A percentile compares a stretch with the other conserved stretches of the same genome.
Evolutionary conservation across 2,888 invertebrate species (phyloP).

Genomic region (Eupithecia tripunctaria): DNA sequence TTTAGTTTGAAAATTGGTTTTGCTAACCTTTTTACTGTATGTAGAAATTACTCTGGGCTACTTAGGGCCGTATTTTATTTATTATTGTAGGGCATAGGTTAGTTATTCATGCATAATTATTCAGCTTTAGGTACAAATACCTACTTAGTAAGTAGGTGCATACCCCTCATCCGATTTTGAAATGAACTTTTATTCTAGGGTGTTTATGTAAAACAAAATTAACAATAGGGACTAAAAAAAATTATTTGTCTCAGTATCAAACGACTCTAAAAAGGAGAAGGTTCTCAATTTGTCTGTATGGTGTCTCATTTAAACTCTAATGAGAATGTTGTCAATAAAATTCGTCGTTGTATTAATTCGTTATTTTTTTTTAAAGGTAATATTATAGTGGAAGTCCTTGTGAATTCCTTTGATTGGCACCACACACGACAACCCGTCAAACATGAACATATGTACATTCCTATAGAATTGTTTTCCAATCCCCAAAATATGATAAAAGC

Average conservation of each 20-base stretch:
- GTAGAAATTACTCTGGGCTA: not conserved
- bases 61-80: not conserved
- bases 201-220: too few species aligned
- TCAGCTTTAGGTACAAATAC: not conserved
- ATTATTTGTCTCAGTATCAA: too few species aligned
- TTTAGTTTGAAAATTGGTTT: constrained; percentile 2
- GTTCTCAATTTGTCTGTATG: too few species aligned
- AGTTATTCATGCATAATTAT: not conserved
- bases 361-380: constrained; percentile 7
- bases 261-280: too few species aligned
- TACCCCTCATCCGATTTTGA: not conserved
- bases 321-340: too few species aligned
- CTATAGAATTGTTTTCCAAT: constrained; percentile 37
- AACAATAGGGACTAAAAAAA: too few species aligned
- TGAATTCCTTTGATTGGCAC: constrained; percentile 25
- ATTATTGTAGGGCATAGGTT: not conserved
- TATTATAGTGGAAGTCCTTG: constrained; percentile 5
- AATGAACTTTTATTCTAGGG: not conserved
- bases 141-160: not conserved
- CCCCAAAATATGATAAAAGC: constrained; percentile 39
- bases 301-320: too few species aligned
- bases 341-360: too few species aligned
- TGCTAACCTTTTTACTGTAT: not conserved
- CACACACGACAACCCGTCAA: constrained; percentile 18
- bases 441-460: constrained; percentile 14